These are phyloP conservation scores for Ephialtes manifestator DNA, from an alignment of 2,888 invertebrate genomes.

Conservation along the genomic window DNA sequence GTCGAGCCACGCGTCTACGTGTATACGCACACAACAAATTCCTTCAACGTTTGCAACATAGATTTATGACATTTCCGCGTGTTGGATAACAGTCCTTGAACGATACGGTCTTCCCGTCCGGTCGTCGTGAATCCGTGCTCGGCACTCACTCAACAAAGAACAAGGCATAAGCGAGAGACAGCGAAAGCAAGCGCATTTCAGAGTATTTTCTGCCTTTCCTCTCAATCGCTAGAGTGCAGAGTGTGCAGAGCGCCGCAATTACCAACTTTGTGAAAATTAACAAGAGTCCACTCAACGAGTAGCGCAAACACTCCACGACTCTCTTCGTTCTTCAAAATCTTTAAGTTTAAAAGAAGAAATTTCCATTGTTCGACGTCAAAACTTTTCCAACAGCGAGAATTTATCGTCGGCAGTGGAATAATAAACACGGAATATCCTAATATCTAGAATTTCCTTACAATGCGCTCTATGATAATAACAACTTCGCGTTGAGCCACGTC, in stretches of 20 bases:
- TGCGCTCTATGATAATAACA: not conserved
- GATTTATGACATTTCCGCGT: constrained; percentile 64
- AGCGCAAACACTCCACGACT: not conserved
- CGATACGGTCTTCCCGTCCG: constrained; percentile 58
- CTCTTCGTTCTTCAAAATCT: not conserved
- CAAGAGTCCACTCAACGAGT: not conserved
- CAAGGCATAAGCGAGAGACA: not conserved
- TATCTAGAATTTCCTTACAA: constrained; percentile 15
- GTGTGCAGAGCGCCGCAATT: not conserved
- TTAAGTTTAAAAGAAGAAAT: not conserved
- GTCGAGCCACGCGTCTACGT: constrained; percentile 15
- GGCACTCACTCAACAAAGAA: not conserved
- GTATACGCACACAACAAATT: constrained; percentile 43
- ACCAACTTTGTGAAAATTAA: not conserved
- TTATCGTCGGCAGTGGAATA: not conserved
- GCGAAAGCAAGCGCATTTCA: not conserved
- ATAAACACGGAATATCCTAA: not conserved
- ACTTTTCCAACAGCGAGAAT: not conserved
- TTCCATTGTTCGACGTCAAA: not conserved
- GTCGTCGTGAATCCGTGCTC: constrained; percentile 40
- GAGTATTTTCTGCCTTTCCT: constrained; percentile 1
- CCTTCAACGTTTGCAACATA: constrained; percentile 57
- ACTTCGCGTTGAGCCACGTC: not conserved
- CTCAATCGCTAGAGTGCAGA: not conserved
- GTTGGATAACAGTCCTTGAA: constrained; percentile 68